phyloP scores from a whole-genome alignment of 2,113 vertebrate species.

The Podarcis muralis region DNA sequence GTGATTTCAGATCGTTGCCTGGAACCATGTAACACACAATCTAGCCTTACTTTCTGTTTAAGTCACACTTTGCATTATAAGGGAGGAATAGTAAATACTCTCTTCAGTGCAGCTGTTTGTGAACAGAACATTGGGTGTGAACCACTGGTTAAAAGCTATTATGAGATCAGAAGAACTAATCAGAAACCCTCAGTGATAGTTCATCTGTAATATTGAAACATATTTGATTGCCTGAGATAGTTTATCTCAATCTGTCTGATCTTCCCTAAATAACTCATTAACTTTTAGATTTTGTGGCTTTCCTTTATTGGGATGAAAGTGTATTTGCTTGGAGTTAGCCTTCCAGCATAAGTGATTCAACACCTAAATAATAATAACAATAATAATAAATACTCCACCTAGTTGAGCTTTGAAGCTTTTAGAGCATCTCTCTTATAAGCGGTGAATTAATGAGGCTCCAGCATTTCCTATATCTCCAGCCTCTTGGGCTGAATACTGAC shows the following conservation, averaged over 20 bases:
- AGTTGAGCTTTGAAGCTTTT: conserved; percentile 33
- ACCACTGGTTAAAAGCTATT: conserved; percentile 1
- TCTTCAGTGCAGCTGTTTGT: conserved; percentile 42
- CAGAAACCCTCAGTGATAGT: background rate
- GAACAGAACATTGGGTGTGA: conserved; percentile 41
- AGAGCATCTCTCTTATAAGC: background rate
- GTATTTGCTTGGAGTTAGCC: background rate
- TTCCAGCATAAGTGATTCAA: conserved; percentile 3
- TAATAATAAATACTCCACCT: background rate
- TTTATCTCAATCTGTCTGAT: background rate
- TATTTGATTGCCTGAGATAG: background rate
- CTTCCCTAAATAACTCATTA: background rate
- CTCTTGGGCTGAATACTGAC: rapidly evolving
- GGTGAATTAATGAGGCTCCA: conserved; percentile 48
- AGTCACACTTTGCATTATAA: conserved; percentile 27
- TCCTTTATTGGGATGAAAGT: conserved; percentile 10
- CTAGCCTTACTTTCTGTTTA: background rate
- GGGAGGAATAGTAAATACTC: conserved; percentile 20
- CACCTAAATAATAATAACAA: background rate
- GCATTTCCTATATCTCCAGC: background rate
- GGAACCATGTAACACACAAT: background rate
- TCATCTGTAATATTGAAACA: background rate
- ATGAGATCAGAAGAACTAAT: background rate
- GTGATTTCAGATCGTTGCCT: background rate
- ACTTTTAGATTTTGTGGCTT: conserved; percentile 28